Percentiles rank a stretch among this genome's conserved stretches.
Conservation (phyloP, 2,797 vertebrate genomes). For the Taenioides sp. region DNA sequence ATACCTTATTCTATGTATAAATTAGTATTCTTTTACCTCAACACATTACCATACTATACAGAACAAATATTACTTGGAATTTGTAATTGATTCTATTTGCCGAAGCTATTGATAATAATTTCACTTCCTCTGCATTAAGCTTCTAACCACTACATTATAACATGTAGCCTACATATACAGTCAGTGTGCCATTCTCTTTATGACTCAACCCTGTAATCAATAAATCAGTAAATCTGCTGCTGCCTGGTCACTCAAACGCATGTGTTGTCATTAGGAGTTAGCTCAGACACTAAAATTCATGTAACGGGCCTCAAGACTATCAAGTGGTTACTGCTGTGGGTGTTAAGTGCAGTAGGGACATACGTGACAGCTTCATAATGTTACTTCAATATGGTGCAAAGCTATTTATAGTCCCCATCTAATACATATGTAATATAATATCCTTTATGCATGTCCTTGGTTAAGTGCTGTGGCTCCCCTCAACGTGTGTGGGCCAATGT, state of each 20-base stretch:
- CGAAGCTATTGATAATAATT: too few species aligned
- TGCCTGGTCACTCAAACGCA: not conserved
- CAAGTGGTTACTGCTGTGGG: not conserved
- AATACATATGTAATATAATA: slow-evolving; percentile 60
- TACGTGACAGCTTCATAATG: slow-evolving; percentile 34
- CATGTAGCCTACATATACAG: too few species aligned
- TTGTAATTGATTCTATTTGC: too few species aligned
- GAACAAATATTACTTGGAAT: too few species aligned
- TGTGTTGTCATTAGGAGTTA: slow-evolving; percentile 7
- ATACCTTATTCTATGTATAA: too few species aligned
- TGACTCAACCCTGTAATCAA: slow-evolving; percentile 34
- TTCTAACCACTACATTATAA: too few species aligned
- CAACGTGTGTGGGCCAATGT: slow-evolving; percentile 23
- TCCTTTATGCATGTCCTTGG: slow-evolving; percentile 40
- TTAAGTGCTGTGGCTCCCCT: slow-evolving; percentile 18
- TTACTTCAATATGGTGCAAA: slow-evolving; percentile 32
- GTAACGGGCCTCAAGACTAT: slow-evolving; percentile 5
- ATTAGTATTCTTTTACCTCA: too few species aligned
- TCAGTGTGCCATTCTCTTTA: slow-evolving; percentile 1
- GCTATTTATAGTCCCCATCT: slow-evolving; percentile 51
- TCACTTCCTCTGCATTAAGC: too few species aligned
- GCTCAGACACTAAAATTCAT: not conserved
- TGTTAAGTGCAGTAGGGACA: slow-evolving; percentile 10
- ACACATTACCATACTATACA: too few species aligned
- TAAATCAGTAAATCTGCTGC: slow-evolving; percentile 32